Base-by-base conservation (phyloP, 2,888 invertebrate species). In the Nowickia ferox region DNA sequence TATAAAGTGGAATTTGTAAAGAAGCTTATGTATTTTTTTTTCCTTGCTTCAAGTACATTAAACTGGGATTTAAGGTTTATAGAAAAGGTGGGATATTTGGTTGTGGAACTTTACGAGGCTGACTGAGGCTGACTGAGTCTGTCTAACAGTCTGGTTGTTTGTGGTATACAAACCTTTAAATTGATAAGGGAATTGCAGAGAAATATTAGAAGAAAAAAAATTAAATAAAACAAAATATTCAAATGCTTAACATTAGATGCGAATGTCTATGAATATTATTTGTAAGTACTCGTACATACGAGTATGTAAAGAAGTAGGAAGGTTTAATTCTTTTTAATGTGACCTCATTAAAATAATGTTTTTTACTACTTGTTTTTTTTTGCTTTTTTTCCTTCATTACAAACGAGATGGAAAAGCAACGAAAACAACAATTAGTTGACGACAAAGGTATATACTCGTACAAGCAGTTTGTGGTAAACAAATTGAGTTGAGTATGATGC, bases 371-470 rank as follows among this genome's bases (percentile, higher is more conserved):
- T 30, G 30, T 6, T 30, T 1, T 22, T 2, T 30, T 91, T 88
- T 89, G 89, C 88, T 88, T 89, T 89, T 89, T 88, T 88, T 88
- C 88, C 88, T 88, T 69, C 87, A 81, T 85, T 83, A 66, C 59
- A 55, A 65, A 53, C 46, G 22, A 61, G 61, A 69, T 61, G 69
- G 68, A 80, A 63, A 72, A 44, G 72, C 81, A 57, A 75, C 11
- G 38, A 66, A 53, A 72, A 57, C 57, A 79, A 59, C 46, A 30
- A 19, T 79, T 79, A 30, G 30, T 30, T 30, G 30, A 30, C 30
- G 79, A 83, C 82, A 88, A 76, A 68, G 63, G 30, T 30, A 30
- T 6, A 6, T 30, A 30, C 30, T 5, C 0, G 57, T 69, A 69
- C 63, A 76, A 84, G 68, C 48, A 53, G 48, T 55, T 61, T 75